These are phyloP conservation scores for Danio aesculapii DNA, from an alignment of 2,797 vertebrate species.

Conservation along the genomic window DNA sequence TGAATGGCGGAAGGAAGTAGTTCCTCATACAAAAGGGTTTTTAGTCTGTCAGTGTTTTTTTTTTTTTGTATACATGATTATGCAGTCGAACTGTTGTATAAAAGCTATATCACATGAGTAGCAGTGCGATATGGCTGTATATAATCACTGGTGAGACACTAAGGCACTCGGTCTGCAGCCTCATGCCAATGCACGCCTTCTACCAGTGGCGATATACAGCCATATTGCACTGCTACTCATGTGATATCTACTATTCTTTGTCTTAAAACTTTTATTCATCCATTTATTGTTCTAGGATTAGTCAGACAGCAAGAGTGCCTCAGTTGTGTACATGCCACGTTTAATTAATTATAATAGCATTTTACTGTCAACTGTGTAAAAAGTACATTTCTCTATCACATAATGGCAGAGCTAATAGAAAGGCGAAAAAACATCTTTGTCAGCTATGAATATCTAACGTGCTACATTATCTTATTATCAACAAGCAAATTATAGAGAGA, in stretches of 20 bases:
- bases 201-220: too few species aligned
- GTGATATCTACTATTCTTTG: neutral
- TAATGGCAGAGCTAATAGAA: neutral
- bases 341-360: neutral
- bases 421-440: neutral
- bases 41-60: too few species aligned
- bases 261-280: neutral
- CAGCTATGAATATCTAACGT: neutral
- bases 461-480: slow-evolving; percentile 38
- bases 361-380: neutral
- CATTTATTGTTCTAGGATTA: neutral
- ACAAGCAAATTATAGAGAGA: slow-evolving; percentile 23
- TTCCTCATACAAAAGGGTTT: too few species aligned
- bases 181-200: too few species aligned
- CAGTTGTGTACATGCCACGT: neutral
- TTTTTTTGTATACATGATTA: too few species aligned
- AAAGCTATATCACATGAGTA: too few species aligned
- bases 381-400: slow-evolving; percentile 7
- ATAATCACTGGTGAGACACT: too few species aligned
- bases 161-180: too few species aligned
- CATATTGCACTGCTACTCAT: too few species aligned
- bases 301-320: neutral
- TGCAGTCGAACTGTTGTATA: too few species aligned
- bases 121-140: too few species aligned
- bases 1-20: too few species aligned